Evolutionary conservation across 1,140 invertebrate genomes (phyloP).

Genomic region (Eufriesea mexicana): DNA sequence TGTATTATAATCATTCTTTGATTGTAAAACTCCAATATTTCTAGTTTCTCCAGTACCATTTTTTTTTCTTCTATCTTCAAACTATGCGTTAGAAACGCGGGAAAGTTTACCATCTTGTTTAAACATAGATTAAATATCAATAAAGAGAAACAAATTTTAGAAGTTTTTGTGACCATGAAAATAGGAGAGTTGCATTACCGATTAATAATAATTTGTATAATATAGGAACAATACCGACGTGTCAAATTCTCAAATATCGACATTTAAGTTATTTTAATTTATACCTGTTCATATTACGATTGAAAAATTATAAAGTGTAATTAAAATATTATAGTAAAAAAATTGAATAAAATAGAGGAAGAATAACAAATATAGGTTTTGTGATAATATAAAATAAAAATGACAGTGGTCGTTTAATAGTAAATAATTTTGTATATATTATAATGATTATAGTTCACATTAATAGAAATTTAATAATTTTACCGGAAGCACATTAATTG

Average conservation of each 20-base stretch:
- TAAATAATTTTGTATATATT: too few relatives aligned
- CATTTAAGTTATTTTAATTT: neutral
- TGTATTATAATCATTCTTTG: slow-evolving; percentile 55
- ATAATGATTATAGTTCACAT: too few relatives aligned
- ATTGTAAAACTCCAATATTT: slow-evolving; percentile 69
- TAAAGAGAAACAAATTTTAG: neutral
- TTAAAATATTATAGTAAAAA: neutral
- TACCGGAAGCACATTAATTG: too few relatives aligned
- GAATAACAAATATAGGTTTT: neutral
- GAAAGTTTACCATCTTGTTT: neutral
- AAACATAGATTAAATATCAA: neutral
- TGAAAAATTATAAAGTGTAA: neutral
- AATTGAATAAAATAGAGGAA: neutral
- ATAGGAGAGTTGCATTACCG: neutral
- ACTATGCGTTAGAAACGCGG: slow-evolving; percentile 29
- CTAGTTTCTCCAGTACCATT: slow-evolving; percentile 58
- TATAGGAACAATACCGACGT: neutral
- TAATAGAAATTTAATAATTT: too few relatives aligned
- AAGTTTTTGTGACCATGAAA: neutral
- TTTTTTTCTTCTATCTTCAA: slow-evolving; percentile 66
- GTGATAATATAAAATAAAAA: neutral
- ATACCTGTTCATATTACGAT: too few relatives aligned
- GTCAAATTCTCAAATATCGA: neutral
- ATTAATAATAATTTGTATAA: neutral
- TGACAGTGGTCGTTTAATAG: too few relatives aligned